Percentiles rank a stretch among this genome's conserved stretches.
Conservation (phyloP, 2,113 vertebrate genomes). For the Epinephelus cyanopodus region DNA sequence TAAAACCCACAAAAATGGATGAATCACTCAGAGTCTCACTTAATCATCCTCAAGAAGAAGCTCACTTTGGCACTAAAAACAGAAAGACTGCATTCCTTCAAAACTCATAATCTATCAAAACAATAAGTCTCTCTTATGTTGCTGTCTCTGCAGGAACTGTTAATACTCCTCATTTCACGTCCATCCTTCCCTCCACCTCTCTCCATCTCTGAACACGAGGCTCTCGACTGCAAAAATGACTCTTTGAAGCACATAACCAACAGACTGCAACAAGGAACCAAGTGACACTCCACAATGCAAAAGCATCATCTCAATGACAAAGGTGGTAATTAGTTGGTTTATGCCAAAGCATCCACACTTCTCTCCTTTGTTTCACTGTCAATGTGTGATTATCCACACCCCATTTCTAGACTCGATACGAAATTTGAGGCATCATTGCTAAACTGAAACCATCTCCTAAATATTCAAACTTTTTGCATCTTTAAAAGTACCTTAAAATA, state of each 20-base stretch:
- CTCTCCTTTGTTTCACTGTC: background rate
- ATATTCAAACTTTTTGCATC: background rate
- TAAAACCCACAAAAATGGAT: slow-evolving; percentile 28
- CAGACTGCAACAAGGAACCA: no score
- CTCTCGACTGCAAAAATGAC: background rate
- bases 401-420: background rate
- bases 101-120: slow-evolving; percentile 33
- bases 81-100: slow-evolving; percentile 28
- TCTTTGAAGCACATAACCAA: background rate
- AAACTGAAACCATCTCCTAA: background rate
- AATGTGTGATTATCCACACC: background rate
- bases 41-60: slow-evolving; percentile 29
- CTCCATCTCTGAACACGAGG: background rate
- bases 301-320: background rate
- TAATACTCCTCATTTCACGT: background rate
- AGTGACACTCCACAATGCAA: background rate
- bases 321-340: no score
- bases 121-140: slow-evolving; percentile 1
- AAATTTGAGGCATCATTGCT: background rate
- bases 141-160: background rate
- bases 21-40: slow-evolving; percentile 13
- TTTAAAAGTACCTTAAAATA: background rate
- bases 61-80: slow-evolving; percentile 21
- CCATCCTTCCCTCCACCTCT: background rate
- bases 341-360: background rate